Percentiles rank a stretch among this genome's conserved stretches.
phyloP scores from a whole-genome alignment of 2,797 vertebrate species.

The Clamator glandarius region DNA sequence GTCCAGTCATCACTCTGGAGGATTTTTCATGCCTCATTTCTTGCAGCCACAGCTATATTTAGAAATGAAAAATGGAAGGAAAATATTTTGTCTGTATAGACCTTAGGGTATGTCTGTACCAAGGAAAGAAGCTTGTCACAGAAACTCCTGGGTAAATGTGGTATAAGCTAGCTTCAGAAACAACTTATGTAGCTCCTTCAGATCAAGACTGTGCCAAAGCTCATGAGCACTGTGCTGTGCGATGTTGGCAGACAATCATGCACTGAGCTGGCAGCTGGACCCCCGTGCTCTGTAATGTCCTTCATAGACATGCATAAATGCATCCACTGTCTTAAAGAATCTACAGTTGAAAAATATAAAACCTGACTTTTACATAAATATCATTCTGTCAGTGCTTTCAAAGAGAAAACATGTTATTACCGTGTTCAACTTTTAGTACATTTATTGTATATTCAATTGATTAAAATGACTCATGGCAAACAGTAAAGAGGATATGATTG shows the following conservation, averaged over 20 bases:
- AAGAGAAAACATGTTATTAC: constrained; percentile 47
- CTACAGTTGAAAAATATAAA: not conserved
- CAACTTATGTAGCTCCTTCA: not conserved
- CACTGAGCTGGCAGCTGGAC: not conserved
- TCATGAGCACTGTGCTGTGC: not conserved
- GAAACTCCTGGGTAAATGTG: not conserved
- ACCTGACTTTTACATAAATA: not conserved
- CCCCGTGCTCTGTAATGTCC: not conserved
- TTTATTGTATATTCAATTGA: constrained; percentile 60
- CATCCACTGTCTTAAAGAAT: not conserved
- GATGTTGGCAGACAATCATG: not conserved
- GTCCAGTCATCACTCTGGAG: not conserved
- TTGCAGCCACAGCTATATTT: not conserved
- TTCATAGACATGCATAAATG: not conserved
- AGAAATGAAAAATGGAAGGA: not conserved
- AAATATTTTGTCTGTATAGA: not conserved
- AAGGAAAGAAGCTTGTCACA: not conserved
- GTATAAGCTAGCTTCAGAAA: not conserved
- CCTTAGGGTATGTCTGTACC: not conserved
- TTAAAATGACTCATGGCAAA: constrained; percentile 27
- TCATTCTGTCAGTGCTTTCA: not conserved
- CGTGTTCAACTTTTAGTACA: constrained; percentile 8
- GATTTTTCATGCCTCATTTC: not conserved
- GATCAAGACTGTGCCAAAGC: not conserved
- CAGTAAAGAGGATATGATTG: constrained; percentile 8